phyloP scores from a whole-genome alignment of 2,888 invertebrate species.

The Isotomurus palustris region DNA sequence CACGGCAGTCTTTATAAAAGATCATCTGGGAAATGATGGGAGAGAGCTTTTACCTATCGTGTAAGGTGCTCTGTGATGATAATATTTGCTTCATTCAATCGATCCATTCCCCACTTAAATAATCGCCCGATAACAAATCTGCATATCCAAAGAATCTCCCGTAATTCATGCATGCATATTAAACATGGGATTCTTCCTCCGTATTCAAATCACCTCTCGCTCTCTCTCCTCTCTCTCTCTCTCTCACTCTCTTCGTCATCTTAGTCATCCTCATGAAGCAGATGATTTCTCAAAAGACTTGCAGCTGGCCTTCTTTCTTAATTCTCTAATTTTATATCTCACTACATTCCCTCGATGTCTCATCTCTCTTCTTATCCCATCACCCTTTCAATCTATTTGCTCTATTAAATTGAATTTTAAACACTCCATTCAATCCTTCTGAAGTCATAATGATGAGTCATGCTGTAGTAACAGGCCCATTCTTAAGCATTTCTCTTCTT shows the following conservation, averaged over 20 bases:
- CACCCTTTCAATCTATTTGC: not conserved
- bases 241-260: conserved; percentile 6
- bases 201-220: conserved; percentile 4
- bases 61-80: not conserved
- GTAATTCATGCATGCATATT: conserved; percentile 46
- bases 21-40: no score
- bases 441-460: no score
- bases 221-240: conserved; percentile 3
- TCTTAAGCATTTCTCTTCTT: no score
- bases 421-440: no score
- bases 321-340: not conserved
- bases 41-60: no score
- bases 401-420: not conserved
- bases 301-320: conserved; percentile 4
- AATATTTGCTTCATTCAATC: not conserved
- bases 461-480: no score
- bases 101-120: conserved; percentile 15
- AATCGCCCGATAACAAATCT: conserved; percentile 39
- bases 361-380: not conserved
- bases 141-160: conserved; percentile 44
- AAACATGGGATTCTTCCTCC: conserved; percentile 37
- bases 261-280: conserved; percentile 14
- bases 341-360: not conserved
- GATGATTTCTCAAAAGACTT: conserved; percentile 2
- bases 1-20: not conserved